Evolutionary conservation across 2,113 vertebrate genomes (phyloP).

Genomic region (Perca fluviatilis): DNA sequence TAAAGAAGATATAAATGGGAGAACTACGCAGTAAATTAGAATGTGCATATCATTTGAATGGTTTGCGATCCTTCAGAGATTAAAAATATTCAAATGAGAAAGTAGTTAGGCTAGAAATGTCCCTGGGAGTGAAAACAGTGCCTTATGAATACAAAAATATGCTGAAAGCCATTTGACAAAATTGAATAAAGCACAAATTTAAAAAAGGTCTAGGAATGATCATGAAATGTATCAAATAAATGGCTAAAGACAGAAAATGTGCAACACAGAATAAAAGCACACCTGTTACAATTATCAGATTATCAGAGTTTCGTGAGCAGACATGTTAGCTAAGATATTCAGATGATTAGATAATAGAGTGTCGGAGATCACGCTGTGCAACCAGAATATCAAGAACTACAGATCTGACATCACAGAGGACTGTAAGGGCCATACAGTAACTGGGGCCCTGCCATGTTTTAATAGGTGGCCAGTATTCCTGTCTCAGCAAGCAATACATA

Average conservation of each 20-base stretch:
- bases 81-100: slow-evolving; percentile 77
- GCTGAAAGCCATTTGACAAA: slow-evolving; percentile 50
- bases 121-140: slow-evolving; percentile 51
- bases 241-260: slow-evolving; percentile 6
- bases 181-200: slow-evolving; percentile 60
- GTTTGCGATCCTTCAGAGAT: slow-evolving; percentile 73
- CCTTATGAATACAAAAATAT: slow-evolving; percentile 66
- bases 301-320: slow-evolving; percentile 18
- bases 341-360: slow-evolving; percentile 21
- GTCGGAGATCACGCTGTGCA: slow-evolving; percentile 1
- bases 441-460: slow-evolving; percentile 16
- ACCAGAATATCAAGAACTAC: slow-evolving; percentile 9
- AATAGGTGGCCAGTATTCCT: slow-evolving; percentile 46
- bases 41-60: slow-evolving; percentile 71
- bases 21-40: slow-evolving; percentile 65
- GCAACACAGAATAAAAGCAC: neutral
- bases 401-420: slow-evolving; percentile 31
- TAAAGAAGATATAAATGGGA: slow-evolving; percentile 61
- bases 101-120: slow-evolving; percentile 51
- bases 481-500: slow-evolving; percentile 50
- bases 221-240: slow-evolving; percentile 16
- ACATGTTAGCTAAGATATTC: neutral
- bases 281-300: neutral
- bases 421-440: slow-evolving; percentile 4
- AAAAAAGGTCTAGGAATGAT: slow-evolving; percentile 37